Evolutionary conservation across 2,888 invertebrate genomes (phyloP).

Genomic region (Drosophila eohydei): DNA sequence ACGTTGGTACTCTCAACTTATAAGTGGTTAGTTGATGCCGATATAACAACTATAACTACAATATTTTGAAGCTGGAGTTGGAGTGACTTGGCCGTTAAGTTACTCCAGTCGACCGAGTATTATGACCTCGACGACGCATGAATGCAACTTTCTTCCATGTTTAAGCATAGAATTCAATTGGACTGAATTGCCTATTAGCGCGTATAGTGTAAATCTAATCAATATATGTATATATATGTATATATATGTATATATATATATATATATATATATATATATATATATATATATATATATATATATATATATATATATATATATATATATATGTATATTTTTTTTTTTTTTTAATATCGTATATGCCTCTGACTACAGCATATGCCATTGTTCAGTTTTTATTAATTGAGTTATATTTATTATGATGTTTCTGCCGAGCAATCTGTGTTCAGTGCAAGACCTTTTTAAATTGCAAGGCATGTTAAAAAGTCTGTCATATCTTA

Average conservation of each 20-base stretch:
- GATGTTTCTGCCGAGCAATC: background rate
- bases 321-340: too few relatives aligned
- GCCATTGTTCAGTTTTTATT: background rate
- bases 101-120: background rate
- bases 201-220: background rate
- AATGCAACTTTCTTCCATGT: background rate
- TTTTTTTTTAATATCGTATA: background rate
- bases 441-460: background rate
- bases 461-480: background rate
- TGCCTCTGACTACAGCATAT: background rate
- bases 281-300: too few relatives aligned
- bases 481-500: background rate
- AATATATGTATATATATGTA: background rate
- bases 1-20: background rate
- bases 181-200: slow-evolving; percentile 2
- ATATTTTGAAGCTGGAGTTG: too few relatives aligned
- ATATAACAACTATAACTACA: too few relatives aligned
- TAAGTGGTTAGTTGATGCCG: too few relatives aligned
- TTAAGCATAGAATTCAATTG: background rate
- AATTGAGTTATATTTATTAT: background rate
- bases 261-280: too few relatives aligned
- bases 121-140: background rate
- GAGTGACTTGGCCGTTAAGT: too few relatives aligned
- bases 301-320: too few relatives aligned
- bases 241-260: too few relatives aligned